These are phyloP conservation scores for Nylanderia fulva DNA, from an alignment of 1,140 invertebrate species.

Conservation along the genomic window DNA sequence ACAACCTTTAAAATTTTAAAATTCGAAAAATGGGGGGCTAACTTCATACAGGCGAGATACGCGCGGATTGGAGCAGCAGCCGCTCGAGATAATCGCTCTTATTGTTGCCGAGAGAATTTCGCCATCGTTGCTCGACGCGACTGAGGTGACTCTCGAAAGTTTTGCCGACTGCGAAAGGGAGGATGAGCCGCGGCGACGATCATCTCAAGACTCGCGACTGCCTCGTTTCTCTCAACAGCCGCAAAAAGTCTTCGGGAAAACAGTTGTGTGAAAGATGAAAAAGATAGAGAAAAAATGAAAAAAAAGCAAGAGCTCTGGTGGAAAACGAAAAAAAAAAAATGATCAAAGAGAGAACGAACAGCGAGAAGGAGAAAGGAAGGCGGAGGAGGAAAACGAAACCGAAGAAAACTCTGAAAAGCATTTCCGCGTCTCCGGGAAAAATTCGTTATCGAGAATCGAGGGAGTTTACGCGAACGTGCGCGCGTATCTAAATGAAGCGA, in stretches of 20 bases:
- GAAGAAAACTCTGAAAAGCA: slow-evolving; percentile 73
- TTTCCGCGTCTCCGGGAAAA: slow-evolving; percentile 76
- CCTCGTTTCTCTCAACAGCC: slow-evolving; percentile 22
- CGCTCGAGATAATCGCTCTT: slow-evolving; percentile 72
- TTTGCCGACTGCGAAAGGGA: slow-evolving; percentile 40
- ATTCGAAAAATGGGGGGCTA: too few relatives aligned
- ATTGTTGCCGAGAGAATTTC: slow-evolving; percentile 74
- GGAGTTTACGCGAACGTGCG: slow-evolving; percentile 74
- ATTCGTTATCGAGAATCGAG: slow-evolving; percentile 78
- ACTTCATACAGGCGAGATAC: too few relatives aligned
- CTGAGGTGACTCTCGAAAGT: slow-evolving; percentile 68
- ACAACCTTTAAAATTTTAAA: too few relatives aligned
- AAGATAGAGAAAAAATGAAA: background rate
- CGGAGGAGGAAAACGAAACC: background rate
- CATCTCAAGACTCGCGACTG: slow-evolving; percentile 32
- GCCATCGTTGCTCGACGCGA: background rate
- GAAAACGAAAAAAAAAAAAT: slow-evolving; percentile 10
- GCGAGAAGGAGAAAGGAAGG: background rate
- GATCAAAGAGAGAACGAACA: slow-evolving; percentile 17
- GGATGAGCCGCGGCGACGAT: slow-evolving; percentile 8
- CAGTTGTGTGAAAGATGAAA: slow-evolving; percentile 54
- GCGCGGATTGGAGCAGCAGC: background rate
- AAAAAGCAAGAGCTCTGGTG: background rate
- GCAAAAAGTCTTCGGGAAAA: slow-evolving; percentile 63
- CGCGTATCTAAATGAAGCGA: slow-evolving; percentile 76